A percentile compares a stretch with the other conserved stretches of the same genome.
phyloP scores from a whole-genome alignment of 1,140 invertebrate species.

The Brachionus paranguensis region DNA sequence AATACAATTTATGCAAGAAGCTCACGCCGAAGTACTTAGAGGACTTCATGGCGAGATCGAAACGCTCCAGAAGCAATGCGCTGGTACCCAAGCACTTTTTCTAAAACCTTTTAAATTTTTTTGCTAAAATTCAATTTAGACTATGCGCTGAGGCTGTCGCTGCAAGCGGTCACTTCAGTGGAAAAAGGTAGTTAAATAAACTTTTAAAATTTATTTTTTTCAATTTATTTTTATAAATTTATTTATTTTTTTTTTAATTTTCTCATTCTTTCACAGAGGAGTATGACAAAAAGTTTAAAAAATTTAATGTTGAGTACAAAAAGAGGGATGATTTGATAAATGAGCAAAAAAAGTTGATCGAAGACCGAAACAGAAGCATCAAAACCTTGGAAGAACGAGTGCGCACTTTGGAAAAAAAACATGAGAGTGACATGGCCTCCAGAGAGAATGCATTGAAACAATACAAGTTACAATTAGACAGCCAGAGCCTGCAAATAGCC shows the following conservation, averaged over 20 bases:
- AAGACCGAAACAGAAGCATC: conserved; percentile 16
- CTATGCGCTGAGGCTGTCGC: conserved; percentile 5
- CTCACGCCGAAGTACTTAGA: conserved; percentile 27
- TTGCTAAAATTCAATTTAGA: not conserved
- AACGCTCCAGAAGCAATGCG: conserved; percentile 36
- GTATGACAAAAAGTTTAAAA: conserved; percentile 34
- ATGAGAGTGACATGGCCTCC: not conserved
- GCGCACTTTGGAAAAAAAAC: conserved; percentile 1
- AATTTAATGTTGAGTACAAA: not conserved
- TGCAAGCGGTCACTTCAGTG: not conserved
- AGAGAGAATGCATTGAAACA: conserved; percentile 8
- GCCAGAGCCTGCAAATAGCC: conserved; percentile 22
- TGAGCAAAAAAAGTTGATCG: conserved; percentile 33
- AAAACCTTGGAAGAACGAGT: conserved; percentile 20
- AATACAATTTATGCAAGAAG: conserved; percentile 26
- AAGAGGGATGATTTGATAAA: conserved; percentile 26
- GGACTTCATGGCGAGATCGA: conserved; percentile 14
- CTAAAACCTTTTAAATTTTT: not conserved
- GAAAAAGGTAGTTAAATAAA: conserved; percentile 34
- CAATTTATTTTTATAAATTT: too few relatives aligned
- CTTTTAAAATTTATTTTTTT: too few relatives aligned
- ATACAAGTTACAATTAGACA: not conserved
- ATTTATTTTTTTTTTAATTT: too few relatives aligned
- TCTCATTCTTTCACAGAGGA: not conserved
- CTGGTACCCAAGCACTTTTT: not conserved